Evolutionary conservation across 2,888 invertebrate species (phyloP), one percentile per base, ranked within the genome.

Genomic region (Cataglyphis cursor): DNA sequence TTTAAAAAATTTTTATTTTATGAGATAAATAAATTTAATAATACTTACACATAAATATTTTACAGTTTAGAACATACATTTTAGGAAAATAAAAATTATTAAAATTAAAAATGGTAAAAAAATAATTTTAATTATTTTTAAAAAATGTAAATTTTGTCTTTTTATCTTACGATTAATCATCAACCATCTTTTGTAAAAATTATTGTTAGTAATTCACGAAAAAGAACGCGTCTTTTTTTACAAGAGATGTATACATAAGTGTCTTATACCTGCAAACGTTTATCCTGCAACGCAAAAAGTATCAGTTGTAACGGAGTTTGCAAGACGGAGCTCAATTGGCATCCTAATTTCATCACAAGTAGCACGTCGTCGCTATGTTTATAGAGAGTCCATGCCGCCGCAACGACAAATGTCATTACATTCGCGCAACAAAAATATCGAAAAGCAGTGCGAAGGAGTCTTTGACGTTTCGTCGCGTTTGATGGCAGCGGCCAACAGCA

Each of bases 401-500:
- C 31, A 18, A 24, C 1, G 5, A 3, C n/a, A 12, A 70, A 0
- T 18, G 35, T 1, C 18, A 24, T 12, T 6, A 59, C 10, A 3
- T 78, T 78, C 0, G 44, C n/a, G 18, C 70, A 1, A 5, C 59
- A 70, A n/a, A 78, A 35, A 35, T 12, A 78, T 12, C 44, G 70
- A 5, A 78, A 12, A 2, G 12, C 35, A 31, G 5, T 18, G 12
- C 70, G 78, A 44, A 31, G 8, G 8, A 78, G 41, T 9, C 28
- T 78, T 5, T 70, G 78, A 2, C 3, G 1, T 35, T 21, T 78
- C 0, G 59, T 59, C 1, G 78, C 78, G 59, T 70, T 59, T 21
- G 21, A 12, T 44, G 59, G 54, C 38, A 78, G 35, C 1, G 78
- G 78, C 78, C 78, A 78, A 70, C 78, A 78, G 24, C 78, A 78